Evolutionary conservation across 1,140 invertebrate species (phyloP).

Genomic region (Calliopsis andreniformis): DNA sequence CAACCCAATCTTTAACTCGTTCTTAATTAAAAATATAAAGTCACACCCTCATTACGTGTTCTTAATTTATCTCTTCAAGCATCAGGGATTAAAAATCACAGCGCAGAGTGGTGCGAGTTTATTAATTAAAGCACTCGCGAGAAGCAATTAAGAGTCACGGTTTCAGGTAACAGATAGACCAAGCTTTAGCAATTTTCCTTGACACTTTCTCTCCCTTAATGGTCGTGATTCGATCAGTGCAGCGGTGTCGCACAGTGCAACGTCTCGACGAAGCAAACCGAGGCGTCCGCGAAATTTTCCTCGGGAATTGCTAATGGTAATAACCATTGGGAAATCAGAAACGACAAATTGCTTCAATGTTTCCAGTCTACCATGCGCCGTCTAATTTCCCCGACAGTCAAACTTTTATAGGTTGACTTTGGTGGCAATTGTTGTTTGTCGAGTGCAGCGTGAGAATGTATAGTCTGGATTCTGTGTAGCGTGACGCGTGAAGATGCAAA

Average conservation of each 20-base stretch:
- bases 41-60: too few relatives aligned
- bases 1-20: neutral
- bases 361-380: neutral
- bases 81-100: neutral
- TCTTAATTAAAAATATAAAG: neutral
- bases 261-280: neutral
- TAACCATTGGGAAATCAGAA: constrained; percentile 30
- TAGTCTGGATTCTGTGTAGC: neutral
- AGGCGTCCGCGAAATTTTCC: neutral
- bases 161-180: neutral
- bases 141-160: neutral
- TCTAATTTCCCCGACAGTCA: neutral
- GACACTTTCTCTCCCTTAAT: neutral
- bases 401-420: neutral
- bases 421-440: constrained; percentile 5
- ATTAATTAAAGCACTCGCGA: neutral
- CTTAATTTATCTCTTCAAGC: neutral
- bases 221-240: neutral
- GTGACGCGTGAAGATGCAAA: neutral
- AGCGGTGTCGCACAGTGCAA: neutral
- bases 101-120: neutral
- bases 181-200: neutral
- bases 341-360: constrained; percentile 32
- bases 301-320: constrained; percentile 1
- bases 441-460: constrained; percentile 15